phyloP scores from a whole-genome alignment of 2,113 vertebrate species.

The Pleuronectes platessa region DNA sequence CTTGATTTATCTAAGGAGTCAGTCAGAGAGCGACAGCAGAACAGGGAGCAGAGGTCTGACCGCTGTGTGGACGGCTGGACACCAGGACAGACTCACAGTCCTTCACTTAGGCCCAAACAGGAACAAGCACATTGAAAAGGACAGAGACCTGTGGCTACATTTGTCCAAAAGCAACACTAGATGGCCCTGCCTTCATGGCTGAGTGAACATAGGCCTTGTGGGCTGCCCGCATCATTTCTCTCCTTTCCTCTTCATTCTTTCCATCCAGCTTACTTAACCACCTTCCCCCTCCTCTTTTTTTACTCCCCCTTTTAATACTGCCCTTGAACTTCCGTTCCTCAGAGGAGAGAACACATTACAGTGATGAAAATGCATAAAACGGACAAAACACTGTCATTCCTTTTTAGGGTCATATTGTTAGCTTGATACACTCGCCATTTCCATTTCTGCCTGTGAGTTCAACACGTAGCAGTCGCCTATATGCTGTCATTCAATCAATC shows the following conservation, averaged over 20 bases:
- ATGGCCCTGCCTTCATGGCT: constrained; percentile 22
- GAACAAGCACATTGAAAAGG: constrained; percentile 24
- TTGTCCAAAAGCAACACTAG: constrained; percentile 29
- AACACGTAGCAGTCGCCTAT: background rate
- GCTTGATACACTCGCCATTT: too few relatives aligned
- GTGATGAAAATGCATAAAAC: constrained; percentile 17
- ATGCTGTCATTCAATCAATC: background rate
- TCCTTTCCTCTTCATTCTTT: constrained; percentile 1
- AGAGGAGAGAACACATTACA: constrained; percentile 4
- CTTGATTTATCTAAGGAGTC: background rate
- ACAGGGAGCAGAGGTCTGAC: background rate
- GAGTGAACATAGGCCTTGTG: constrained; percentile 27
- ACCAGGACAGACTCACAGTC: background rate
- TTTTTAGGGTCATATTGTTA: background rate
- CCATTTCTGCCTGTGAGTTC: too few relatives aligned
- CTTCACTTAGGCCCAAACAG: constrained; percentile 16
- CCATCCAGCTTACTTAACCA: background rate
- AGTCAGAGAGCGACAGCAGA: background rate
- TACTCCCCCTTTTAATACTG: background rate
- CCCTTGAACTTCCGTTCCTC: background rate
- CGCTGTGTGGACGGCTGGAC: background rate
- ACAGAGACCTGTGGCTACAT: constrained; percentile 21
- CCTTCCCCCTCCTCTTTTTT: background rate
- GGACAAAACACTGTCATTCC: background rate
- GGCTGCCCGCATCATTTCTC: constrained; percentile 25